phyloP scores from a whole-genome alignment of 2,888 invertebrate genomes.

The Patella depressa region DNA sequence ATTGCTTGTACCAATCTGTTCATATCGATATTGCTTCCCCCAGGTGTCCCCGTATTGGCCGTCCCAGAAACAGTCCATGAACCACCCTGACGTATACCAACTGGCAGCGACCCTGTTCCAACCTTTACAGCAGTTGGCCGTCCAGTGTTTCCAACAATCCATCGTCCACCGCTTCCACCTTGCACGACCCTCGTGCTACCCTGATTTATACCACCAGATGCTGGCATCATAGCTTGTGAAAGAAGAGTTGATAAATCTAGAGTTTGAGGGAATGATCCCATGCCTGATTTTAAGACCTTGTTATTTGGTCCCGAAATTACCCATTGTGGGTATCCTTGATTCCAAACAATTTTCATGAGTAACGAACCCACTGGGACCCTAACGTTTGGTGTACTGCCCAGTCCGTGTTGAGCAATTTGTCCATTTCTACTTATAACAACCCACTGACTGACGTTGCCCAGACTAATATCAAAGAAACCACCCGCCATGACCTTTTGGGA shows the following conservation, averaged over 20 bases:
- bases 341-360: background rate
- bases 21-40: background rate
- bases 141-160: background rate
- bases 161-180: conserved; percentile 10
- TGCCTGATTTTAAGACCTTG: conserved; percentile 27
- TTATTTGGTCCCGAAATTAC: conserved; percentile 33
- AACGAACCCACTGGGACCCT: background rate
- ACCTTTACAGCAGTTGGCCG: background rate
- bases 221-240: background rate
- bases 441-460: background rate
- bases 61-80: background rate
- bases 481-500: conserved; percentile 24
- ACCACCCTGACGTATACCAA: background rate
- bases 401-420: conserved; percentile 15
- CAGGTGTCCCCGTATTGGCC: background rate
- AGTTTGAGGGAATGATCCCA: conserved; percentile 28
- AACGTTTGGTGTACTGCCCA: conserved; percentile 3
- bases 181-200: conserved; percentile 2
- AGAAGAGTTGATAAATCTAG: background rate
- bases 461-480: conserved; percentile 13
- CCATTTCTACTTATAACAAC: conserved; percentile 5
- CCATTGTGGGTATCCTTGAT: conserved; percentile 24
- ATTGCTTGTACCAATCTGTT: background rate
- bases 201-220: background rate
- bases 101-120: background rate